Evolutionary conservation across 92 coral and sea anemone species (phyloP).

Genomic region (Phymanthus crucifer): DNA sequence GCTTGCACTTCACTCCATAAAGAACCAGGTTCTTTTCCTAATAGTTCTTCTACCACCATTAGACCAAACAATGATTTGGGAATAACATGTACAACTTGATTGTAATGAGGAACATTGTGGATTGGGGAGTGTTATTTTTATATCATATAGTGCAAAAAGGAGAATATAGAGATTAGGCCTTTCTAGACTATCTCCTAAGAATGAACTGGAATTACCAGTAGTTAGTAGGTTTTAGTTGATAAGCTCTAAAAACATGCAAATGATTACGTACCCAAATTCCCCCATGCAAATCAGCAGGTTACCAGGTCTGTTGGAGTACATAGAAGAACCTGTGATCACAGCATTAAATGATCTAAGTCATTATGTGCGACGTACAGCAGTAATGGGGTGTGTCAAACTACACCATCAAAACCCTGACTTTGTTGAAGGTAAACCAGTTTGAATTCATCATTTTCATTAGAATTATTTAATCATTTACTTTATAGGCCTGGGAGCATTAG

Average conservation of each 20-base stretch:
- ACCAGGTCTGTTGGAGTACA: constrained; percentile 90
- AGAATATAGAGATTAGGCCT: too few relatives aligned
- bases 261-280: background rate
- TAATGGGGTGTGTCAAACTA: constrained; percentile 89
- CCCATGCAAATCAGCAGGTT: constrained; percentile 48
- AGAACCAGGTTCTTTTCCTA: too few relatives aligned
- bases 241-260: too few relatives aligned
- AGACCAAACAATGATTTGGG: too few relatives aligned
- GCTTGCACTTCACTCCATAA: too few relatives aligned
- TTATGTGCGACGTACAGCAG: constrained; percentile 92
- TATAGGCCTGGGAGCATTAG: too few relatives aligned
- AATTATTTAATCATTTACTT: background rate
- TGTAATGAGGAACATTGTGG: background rate
- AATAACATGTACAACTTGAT: too few relatives aligned
- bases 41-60: too few relatives aligned
- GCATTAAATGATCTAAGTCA: constrained; percentile 74
- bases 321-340: constrained; percentile 77
- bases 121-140: background rate
- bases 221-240: too few relatives aligned
- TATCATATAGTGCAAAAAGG: too few relatives aligned
- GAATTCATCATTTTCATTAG: background rate
- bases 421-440: constrained; percentile 58
- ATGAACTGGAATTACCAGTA: too few relatives aligned
- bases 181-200: too few relatives aligned
- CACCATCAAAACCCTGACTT: constrained; percentile 83